These are phyloP conservation scores for Eolophus roseicapilla DNA, from an alignment of 2,113 vertebrate species.

Conservation along the genomic window DNA sequence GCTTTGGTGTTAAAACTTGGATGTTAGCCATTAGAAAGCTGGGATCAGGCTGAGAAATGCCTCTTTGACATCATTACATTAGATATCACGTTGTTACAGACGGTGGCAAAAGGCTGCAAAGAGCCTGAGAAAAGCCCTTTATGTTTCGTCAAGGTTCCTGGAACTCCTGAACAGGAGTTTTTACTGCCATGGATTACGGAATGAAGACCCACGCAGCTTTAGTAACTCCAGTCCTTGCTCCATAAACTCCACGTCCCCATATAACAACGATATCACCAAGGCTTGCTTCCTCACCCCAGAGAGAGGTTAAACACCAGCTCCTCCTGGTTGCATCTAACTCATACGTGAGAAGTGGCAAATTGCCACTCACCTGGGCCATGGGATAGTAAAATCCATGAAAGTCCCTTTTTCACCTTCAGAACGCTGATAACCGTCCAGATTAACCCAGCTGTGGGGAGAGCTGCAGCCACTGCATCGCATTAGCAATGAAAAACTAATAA, in stretches of 20 bases:
- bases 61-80: background rate
- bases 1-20: background rate
- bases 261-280: background rate
- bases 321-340: background rate
- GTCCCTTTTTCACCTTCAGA: background rate
- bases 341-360: background rate
- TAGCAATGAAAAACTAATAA: background rate
- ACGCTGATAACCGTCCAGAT: rapidly evolving
- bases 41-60: background rate
- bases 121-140: background rate
- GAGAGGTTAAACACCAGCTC: background rate
- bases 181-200: background rate
- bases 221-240: background rate
- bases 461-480: background rate
- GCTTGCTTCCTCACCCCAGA: background rate
- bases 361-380: background rate
- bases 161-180: background rate
- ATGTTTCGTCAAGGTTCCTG: background rate
- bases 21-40: background rate
- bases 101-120: background rate
- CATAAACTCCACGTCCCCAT: background rate
- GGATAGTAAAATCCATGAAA: rapidly evolving
- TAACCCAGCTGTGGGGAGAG: background rate
- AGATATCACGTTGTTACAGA: background rate
- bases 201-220: background rate